Conservation (phyloP, 2,113 vertebrate genomes). For the Isichthys henryi region DNA sequence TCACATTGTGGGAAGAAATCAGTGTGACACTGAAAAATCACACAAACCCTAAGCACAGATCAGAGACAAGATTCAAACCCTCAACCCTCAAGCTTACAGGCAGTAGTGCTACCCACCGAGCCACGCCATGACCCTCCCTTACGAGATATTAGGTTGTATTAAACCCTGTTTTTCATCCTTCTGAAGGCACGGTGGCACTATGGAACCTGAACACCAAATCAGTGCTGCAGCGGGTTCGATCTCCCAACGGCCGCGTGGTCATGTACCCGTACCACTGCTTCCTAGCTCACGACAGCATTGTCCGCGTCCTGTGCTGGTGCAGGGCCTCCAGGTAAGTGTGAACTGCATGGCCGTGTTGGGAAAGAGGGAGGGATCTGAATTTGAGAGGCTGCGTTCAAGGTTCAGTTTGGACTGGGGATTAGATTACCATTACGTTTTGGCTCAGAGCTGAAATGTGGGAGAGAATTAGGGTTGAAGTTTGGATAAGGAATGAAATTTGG, state of each 20-base stretch:
- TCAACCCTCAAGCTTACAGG: no score
- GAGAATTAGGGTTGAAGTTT: neutral
- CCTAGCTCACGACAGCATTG: conserved; percentile 73
- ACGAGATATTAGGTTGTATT: neutral
- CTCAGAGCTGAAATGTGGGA: neutral
- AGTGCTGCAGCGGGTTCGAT: conserved; percentile 66
- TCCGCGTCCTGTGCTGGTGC: conserved; percentile 82
- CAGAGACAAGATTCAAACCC: neutral
- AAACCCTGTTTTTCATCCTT: neutral
- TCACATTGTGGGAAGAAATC: neutral
- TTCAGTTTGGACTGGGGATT: neutral
- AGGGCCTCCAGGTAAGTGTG: conserved; percentile 56
- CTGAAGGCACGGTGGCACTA: conserved; percentile 74
- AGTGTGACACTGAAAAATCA: neutral
- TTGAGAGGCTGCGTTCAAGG: neutral
- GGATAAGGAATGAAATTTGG: neutral
- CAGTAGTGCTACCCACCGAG: neutral
- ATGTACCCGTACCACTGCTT: conserved; percentile 80
- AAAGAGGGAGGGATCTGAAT: neutral
- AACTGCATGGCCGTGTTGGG: neutral
- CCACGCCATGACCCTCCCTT: neutral
- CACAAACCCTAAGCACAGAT: neutral
- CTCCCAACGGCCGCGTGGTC: conserved; percentile 56
- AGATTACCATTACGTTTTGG: neutral
- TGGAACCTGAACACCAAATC: conserved; percentile 84